Evolutionary conservation across 2,888 invertebrate species (phyloP), one percentile per base, ranked within the genome.

Genomic region (Podotricha telesiphe): DNA sequence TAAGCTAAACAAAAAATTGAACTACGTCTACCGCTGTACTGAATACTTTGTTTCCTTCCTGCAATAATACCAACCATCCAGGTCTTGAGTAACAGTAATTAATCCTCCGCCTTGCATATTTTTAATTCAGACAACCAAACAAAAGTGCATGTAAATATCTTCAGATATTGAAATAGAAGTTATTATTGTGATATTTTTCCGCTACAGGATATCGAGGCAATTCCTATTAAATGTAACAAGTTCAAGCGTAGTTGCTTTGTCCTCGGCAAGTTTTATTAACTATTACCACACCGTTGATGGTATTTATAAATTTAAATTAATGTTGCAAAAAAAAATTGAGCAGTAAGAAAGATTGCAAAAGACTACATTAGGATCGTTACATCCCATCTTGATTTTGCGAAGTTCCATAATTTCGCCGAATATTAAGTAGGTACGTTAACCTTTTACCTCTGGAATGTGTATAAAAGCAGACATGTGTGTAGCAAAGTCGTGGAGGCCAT

Each of bases 191-290:
- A 53, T 53, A 1, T 53, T 53, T 53, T 53, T 10, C 34, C 55
- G 34, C 34, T 37, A n/a, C 55, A 55, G 55, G 34, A 34, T 55
- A 34, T 55, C 34, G 55, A 55, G 11, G 17, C 2, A 17, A 55
- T 17, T 28, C n/a, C 17, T 53, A 28, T 15, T 53, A 17, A 55
- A 11, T 55, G 34, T 17, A 11, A 55, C 17, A 55, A 17, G 34
- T 34, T 55, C 34, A 34, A 53, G 53, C n/a, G 11, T 53, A 53
- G 34, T 17, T 34, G 34, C 17, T 17, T 34, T 55, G 17, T 55
- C 55, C 55, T 55, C 55, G 34, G 10, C 34, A 17, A 34, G 17
- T 34, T 5, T 17, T 37, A 34, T 55, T 34, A 1, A 34, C 17
- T 34, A 55, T 17, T 34, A 11, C 34, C n/a, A 55, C 34, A 55